These are phyloP conservation scores for Drosophila demipolita DNA, from an alignment of 2,888 invertebrate species.

Conservation along the genomic window DNA sequence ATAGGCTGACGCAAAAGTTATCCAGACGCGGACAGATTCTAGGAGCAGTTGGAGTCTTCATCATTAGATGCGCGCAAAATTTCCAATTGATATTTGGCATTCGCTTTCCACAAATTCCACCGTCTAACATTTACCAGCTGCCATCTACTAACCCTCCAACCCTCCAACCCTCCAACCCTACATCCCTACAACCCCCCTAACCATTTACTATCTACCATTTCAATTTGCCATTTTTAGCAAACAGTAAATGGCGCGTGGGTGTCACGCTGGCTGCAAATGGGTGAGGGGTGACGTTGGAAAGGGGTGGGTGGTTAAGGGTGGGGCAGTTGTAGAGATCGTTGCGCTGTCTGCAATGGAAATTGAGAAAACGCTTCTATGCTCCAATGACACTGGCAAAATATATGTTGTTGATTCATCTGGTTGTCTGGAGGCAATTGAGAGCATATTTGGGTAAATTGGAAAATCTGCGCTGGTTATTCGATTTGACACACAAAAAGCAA, in stretches of 20 bases:
- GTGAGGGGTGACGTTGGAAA: not conserved
- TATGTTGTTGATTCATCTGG: not conserved
- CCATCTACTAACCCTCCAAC: constrained; percentile 7
- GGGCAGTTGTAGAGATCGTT: constrained; percentile 3
- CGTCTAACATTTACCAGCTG: constrained; percentile 2
- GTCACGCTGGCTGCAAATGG: constrained; percentile 21
- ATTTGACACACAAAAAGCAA: not conserved
- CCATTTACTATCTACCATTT: constrained; percentile 27
- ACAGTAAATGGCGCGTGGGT: constrained; percentile 36
- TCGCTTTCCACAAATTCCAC: not conserved
- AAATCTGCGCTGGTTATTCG: not conserved
- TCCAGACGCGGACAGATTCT: constrained; percentile 19
- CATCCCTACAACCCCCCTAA: not conserved
- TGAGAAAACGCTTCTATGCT: constrained; percentile 12
- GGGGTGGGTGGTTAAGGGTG: not conserved
- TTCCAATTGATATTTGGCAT: constrained; percentile 6
- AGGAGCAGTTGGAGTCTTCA: constrained; percentile 20
- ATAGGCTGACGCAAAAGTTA: constrained; percentile 47
- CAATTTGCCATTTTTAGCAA: constrained; percentile 48
- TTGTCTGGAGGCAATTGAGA: not conserved
- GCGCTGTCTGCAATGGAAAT: constrained; percentile 39
- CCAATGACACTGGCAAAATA: constrained; percentile 28
- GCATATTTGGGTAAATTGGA: not conserved
- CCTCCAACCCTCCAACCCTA: not conserved
- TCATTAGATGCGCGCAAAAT: constrained; percentile 47